Conservation (phyloP, 2,113 vertebrate species). For the Lichenostomus cassidix region DNA sequence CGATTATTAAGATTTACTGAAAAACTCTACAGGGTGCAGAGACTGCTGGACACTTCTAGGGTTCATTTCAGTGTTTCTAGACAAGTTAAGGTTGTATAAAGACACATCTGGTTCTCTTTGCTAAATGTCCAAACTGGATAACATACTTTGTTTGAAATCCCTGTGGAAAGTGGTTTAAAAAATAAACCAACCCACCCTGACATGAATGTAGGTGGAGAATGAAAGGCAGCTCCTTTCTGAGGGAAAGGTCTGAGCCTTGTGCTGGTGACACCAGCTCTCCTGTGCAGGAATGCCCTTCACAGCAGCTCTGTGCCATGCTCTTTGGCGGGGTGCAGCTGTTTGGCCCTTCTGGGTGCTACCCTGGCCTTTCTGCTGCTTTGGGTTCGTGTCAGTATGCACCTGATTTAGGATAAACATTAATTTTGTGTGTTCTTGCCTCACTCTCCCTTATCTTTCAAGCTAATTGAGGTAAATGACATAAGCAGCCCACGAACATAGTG, state of each 20-base stretch:
- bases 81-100: neutral
- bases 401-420: neutral
- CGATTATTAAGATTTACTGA: rapidly evolving
- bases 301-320: neutral
- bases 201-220: neutral
- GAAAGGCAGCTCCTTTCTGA: neutral
- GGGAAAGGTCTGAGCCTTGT: neutral
- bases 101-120: neutral
- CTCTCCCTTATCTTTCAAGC: neutral
- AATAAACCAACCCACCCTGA: neutral
- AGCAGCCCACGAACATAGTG: neutral
- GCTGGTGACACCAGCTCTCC: neutral
- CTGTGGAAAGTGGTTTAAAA: neutral
- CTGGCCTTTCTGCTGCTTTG: neutral
- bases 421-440: neutral
- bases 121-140: neutral
- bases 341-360: neutral
- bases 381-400: rapidly evolving
- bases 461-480: neutral
- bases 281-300: rapidly evolving
- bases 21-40: neutral
- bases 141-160: neutral
- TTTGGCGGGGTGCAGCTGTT: neutral
- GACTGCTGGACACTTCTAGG: neutral
- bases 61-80: neutral